A percentile compares a stretch with the other conserved stretches of the same genome.
These are phyloP conservation scores for Jaculus jaculus DNA, from an alignment of 2,113 vertebrate species.

Conservation along the genomic window DNA sequence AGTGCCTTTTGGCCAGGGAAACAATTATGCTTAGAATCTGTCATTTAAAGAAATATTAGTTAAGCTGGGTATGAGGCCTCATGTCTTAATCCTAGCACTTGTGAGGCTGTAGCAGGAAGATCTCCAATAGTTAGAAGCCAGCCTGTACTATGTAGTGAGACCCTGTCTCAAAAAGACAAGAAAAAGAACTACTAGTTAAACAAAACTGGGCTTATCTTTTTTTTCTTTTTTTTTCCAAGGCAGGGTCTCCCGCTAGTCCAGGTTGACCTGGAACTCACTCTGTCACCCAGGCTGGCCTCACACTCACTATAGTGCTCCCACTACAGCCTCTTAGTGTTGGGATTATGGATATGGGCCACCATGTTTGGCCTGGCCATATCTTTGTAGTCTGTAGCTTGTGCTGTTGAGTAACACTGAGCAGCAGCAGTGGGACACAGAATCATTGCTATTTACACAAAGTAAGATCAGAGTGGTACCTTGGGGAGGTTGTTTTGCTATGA, in stretches of 20 bases:
- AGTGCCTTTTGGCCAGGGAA: slow-evolving; percentile 67
- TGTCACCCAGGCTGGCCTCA: too few relatives aligned
- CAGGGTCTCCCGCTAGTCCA: too few relatives aligned
- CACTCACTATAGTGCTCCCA: too few relatives aligned
- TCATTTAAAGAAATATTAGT: slow-evolving; percentile 77
- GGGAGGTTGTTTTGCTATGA: neutral
- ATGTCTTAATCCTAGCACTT: neutral
- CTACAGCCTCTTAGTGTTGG: too few relatives aligned
- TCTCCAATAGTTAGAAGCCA: neutral
- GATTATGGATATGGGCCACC: too few relatives aligned
- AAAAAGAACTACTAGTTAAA: neutral
- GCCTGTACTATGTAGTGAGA: neutral
- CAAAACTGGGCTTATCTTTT: neutral
- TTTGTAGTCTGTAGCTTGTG: slow-evolving; percentile 21
- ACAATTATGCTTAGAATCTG: slow-evolving; percentile 67
- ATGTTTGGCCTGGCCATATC: slow-evolving; percentile 40
- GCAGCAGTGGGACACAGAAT: neutral
- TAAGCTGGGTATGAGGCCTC: neutral
- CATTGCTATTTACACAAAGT: neutral
- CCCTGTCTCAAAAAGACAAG: neutral
- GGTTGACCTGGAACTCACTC: too few relatives aligned
- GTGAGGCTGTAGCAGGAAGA: neutral
- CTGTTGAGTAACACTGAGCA: neutral
- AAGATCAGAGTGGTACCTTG: neutral
- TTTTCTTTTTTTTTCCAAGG: too few relatives aligned